Evolutionary conservation across 2,888 invertebrate species (phyloP).

Genomic region (Scaptodrosophila latifasciaeformis): DNA sequence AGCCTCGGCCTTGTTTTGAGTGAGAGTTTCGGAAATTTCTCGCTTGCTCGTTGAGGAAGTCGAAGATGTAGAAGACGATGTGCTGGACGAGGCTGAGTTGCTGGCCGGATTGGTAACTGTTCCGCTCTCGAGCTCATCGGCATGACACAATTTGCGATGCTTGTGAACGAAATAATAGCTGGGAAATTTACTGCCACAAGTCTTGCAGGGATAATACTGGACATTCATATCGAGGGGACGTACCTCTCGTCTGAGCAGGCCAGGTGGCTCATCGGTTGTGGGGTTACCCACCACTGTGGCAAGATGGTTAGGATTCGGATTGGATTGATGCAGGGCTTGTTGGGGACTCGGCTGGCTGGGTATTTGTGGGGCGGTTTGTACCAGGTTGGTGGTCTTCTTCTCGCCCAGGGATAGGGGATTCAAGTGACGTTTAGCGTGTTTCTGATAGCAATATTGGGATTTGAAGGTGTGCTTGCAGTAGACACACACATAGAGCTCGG

Average conservation of each 20-base stretch:
- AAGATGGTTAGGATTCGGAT: too few species aligned
- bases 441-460: conserved; percentile 90
- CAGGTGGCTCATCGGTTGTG: conserved; percentile 43
- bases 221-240: conserved; percentile 84
- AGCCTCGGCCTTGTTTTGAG: too few species aligned
- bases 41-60: too few species aligned
- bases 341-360: conserved; percentile 6
- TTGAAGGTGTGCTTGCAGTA: conserved; percentile 88
- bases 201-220: conserved; percentile 95
- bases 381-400: conserved; percentile 23
- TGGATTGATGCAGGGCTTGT: background rate
- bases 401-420: conserved; percentile 78
- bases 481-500: conserved; percentile 80
- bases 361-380: too few species aligned
- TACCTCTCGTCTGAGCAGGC: conserved; percentile 77
- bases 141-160: conserved; percentile 90
- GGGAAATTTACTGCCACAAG: conserved; percentile 93
- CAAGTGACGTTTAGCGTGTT: conserved; percentile 82
- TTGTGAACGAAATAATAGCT: conserved; percentile 96
- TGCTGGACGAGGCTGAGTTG: conserved; percentile 16
- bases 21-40: too few species aligned
- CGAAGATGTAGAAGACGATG: too few species aligned
- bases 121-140: conserved; percentile 73
- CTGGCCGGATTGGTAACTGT: conserved; percentile 23
- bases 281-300: conserved; percentile 2